Evolutionary conservation across 2,113 vertebrate genomes (phyloP), one percentile per base, ranked within the genome.

Genomic region (Embiotoca jacksoni): DNA sequence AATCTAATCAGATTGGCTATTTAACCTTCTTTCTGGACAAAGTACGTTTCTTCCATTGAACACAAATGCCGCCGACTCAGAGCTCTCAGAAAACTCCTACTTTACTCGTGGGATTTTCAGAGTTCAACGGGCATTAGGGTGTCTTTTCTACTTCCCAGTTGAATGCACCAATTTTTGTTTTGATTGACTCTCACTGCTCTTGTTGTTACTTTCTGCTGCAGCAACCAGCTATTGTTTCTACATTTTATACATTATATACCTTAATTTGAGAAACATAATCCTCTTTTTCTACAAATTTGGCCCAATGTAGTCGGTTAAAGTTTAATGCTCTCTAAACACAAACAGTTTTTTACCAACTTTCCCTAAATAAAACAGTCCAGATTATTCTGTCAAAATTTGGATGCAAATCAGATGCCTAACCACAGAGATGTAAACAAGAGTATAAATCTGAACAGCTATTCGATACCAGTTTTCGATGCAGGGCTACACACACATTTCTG

Each of bases 391-490:
- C 10, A 11, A 15, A 11, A 62, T 74, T 30, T 61, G 15, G 37
- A 54, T 62, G 55, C 36, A 13, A 32, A 74, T 70, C 39, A 50
- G 5, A 31, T 9, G 23, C 69, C 32, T 0, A 2, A 67, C 30
- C 23, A 23, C 15, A 23, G n/a, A 58, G 55, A 55, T 49, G 39
- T 68, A 69, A 63, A 79, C 54, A 72, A 58, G 37, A 37, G 6
- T 46, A 15, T 58, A 56, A 64, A 68, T 69, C 56, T 58, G 32
- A 54, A 2, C 37, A 54, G 35, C 64, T 33, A 63, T 65, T 54
- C 52, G 0, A 46, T 37, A 63, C 59, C 55, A 39, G 72, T 53
- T 64, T 70, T 77, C 14, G 35, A 39, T 50, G 50, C 39, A 9
- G 52, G 13, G 35, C 58, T 6, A 3, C 30, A 14, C 44, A 65